Evolutionary conservation across 1,140 invertebrate genomes (phyloP), one percentile per base, ranked within the genome.

Genomic region (Cephus cinctus): DNA sequence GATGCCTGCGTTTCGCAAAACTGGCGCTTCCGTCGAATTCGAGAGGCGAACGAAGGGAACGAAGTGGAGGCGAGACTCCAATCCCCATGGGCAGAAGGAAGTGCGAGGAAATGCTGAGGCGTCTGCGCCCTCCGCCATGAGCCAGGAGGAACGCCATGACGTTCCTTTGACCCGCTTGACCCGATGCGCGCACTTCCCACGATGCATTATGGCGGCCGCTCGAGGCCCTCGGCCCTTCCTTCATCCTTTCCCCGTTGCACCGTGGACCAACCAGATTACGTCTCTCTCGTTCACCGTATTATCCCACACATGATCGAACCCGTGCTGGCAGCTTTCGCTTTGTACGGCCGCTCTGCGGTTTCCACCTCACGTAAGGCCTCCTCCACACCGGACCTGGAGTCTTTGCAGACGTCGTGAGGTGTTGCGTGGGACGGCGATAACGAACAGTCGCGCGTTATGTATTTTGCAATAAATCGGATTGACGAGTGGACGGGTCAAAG

Each of bases 81-180:
- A n/a, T n/a, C n/a, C n/a, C n/a, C n/a, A n/a, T n/a, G n/a, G 52
- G 47, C 19, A 56, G 19, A 22, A 46, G 45, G 45, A 50, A 43
- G 50, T 54, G 54, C 9, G 50, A 47, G 55, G 47, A 59, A 41
- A 48, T 47, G 52, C 43, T 42, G 27, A 36, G 11, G 15, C 16
- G 27, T 22, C 19, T 22, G 40, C 20, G n/a, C 40, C 40, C n/a
- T 55, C 54, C 50, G 59, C 62, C 61, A 61, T 60, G n/a, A 59
- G 60, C 44, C 22, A 52, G 43, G 44, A 54, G 54, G 43, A 62
- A 54, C 65, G 66, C 70, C 69, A 72, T 72, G 67, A 73, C 66
- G 67, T 72, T 71, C 61, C 63, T 71, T 71, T 71, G 71, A 73
- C 70, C 71, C 65, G 64, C 59, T 72, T 74, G 71, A 74, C 70